Conservation (phyloP, 2,113 vertebrate genomes). For the Jaculus jaculus region DNA sequence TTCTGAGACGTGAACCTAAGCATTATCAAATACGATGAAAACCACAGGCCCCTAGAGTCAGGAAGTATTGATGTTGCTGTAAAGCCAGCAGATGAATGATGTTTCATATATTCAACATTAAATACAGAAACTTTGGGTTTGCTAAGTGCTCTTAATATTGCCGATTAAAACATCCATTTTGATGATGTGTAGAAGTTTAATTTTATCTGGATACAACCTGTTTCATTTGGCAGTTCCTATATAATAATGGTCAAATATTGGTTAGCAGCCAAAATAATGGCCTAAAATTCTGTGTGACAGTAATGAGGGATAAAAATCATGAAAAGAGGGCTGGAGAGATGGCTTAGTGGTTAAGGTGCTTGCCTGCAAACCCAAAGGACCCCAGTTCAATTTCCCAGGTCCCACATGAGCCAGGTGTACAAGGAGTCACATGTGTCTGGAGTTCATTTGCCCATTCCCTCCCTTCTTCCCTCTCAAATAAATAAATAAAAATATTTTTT, state of each 20-base stretch:
- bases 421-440: too few relatives aligned
- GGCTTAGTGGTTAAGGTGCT: too few relatives aligned
- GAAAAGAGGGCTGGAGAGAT: too few relatives aligned
- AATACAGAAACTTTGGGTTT: conserved; percentile 55
- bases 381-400: too few relatives aligned
- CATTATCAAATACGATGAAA: conserved; percentile 60
- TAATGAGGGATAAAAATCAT: not conserved
- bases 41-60: conserved; percentile 37
- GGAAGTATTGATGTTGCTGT: conserved; percentile 47
- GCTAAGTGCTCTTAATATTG: conserved; percentile 52
- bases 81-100: conserved; percentile 43
- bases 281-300: conserved; percentile 12
- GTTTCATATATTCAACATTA: conserved; percentile 61
- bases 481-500: too few relatives aligned
- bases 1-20: conserved; percentile 54
- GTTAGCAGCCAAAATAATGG: not conserved
- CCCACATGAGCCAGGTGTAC: too few relatives aligned
- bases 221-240: conserved; percentile 31
- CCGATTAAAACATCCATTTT: conserved; percentile 51
- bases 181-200: conserved; percentile 58
- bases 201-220: conserved; percentile 47
- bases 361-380: too few relatives aligned
- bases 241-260: conserved; percentile 32
- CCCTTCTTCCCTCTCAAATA: too few relatives aligned
- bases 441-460: too few relatives aligned